Conservation (phyloP, 1,140 invertebrate genomes). For the Batillaria attramentaria region DNA sequence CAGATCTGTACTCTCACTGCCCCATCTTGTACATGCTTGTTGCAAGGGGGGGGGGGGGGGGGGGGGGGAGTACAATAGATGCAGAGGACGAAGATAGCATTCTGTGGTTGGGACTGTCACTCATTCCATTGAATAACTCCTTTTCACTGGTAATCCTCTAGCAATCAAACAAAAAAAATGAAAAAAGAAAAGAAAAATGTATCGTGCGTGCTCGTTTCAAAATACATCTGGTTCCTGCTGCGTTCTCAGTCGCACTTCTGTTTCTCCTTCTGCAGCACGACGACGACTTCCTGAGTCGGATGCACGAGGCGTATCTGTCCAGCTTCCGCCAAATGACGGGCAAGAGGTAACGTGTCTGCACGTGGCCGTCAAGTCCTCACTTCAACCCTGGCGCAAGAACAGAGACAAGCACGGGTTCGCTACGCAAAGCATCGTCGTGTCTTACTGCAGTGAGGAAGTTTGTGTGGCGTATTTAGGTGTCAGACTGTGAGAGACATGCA, state of each 20-base stretch:
- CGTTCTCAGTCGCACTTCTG: neutral
- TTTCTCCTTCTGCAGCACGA: constrained; percentile 77
- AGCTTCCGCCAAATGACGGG: constrained; percentile 61
- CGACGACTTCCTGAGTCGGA: constrained; percentile 86
- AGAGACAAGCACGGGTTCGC: too few relatives aligned
- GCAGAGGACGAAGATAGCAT: neutral
- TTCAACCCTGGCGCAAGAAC: too few relatives aligned
- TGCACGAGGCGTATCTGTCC: constrained; percentile 88
- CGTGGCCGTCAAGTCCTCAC: too few relatives aligned
- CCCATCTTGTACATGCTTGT: too few relatives aligned
- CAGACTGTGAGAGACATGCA: too few relatives aligned
- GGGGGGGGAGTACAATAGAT: neutral
- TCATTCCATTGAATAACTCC: neutral
- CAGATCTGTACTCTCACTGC: too few relatives aligned
- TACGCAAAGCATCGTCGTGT: too few relatives aligned
- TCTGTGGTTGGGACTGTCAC: neutral
- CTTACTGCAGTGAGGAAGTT: too few relatives aligned
- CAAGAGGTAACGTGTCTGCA: too few relatives aligned
- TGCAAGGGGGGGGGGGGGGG: neutral
- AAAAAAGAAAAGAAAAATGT: neutral
- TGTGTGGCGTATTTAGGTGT: too few relatives aligned
- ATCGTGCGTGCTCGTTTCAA: neutral
- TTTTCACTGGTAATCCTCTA: neutral
- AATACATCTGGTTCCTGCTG: neutral
- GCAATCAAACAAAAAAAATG: neutral